Base-by-base conservation (phyloP, 2,113 vertebrate species). In the Glaucidium brasilianum region DNA sequence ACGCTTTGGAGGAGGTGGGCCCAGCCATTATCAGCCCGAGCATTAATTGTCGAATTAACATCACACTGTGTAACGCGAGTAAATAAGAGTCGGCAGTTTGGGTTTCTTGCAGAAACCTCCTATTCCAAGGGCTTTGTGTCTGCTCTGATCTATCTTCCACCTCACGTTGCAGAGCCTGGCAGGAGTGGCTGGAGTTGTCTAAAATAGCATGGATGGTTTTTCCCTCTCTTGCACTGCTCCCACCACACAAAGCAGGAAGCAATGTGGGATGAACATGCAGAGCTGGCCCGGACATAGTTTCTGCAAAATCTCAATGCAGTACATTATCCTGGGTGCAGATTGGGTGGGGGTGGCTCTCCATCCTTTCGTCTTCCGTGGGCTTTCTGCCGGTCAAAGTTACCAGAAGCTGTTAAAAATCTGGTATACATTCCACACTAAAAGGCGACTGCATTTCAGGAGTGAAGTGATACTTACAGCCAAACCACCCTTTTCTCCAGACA, bases 41-140 rank as follows among this genome's bases (percentile, higher is more conserved):
- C 29, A 37, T 86, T 90, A 58, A 71, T 94, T 91, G 74, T 73
- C 77, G 11, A 92, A 93, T 96, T 95, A 97, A 85, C 88, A 47
- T 93, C 92, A 63, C 74, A 45, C 63, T 23, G 35, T 20, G 88
- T 78, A 58, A 55, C 23, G 34, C 2, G 1, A 75, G 89, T 86
- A 75, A 94, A 94, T 75, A 84, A 78, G 83, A 75, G 64, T 18
- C 41, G 5, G 43, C 73, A 34, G 77, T 87, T 85, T 67, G 71
- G 25, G 53, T 66, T 91, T 55, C 62, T 64, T 37, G 73, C 9
- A 30, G 73, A 60, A 94, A 27, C 52, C 69, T 75, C 58, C 27
- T 23, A 0, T 47, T 85, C 5, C 34, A 21, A 62, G 63, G 68
- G 52, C 32, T 91, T 79, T 71, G 45, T 68, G 63, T 43, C 15